Conservation (phyloP, 2,113 vertebrate species). For the Poeciliopsis turrubarensis region DNA sequence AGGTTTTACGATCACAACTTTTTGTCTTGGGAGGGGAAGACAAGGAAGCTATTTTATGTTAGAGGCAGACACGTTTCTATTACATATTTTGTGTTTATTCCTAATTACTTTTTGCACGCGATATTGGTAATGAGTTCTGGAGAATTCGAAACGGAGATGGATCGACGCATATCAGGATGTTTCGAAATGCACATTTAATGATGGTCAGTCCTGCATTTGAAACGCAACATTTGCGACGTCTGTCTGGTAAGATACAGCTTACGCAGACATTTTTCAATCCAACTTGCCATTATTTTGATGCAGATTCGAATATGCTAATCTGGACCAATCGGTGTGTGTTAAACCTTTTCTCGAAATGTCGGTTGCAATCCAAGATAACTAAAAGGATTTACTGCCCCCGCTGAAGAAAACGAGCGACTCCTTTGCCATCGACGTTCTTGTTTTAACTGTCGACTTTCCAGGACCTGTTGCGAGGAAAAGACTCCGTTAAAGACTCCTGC, state of each 20-base stretch:
- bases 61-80: too few species aligned
- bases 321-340: slow-evolving; percentile 19
- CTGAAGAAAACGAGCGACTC: slow-evolving; percentile 36
- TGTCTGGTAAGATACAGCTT: slow-evolving; percentile 23
- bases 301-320: slow-evolving; percentile 7
- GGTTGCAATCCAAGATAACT: too few species aligned
- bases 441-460: slow-evolving; percentile 51
- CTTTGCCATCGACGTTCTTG: slow-evolving; percentile 53
- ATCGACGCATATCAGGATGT: neutral
- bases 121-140: too few species aligned
- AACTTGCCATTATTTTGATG: slow-evolving; percentile 16
- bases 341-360: slow-evolving; percentile 11
- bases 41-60: too few species aligned
- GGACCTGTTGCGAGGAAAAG: slow-evolving; percentile 52
- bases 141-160: neutral
- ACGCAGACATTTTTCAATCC: slow-evolving; percentile 14
- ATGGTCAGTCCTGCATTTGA: slow-evolving; percentile 25
- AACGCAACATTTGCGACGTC: slow-evolving; percentile 12
- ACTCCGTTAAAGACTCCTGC: slow-evolving; percentile 35
- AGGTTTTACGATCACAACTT: too few species aligned
- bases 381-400: slow-evolving; percentile 16
- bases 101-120: too few species aligned
- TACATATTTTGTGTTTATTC: too few species aligned
- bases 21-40: too few species aligned
- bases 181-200: slow-evolving; percentile 40